phyloP scores from a whole-genome alignment of 2,113 vertebrate species.

The Hippocampus guttulatus region DNA sequence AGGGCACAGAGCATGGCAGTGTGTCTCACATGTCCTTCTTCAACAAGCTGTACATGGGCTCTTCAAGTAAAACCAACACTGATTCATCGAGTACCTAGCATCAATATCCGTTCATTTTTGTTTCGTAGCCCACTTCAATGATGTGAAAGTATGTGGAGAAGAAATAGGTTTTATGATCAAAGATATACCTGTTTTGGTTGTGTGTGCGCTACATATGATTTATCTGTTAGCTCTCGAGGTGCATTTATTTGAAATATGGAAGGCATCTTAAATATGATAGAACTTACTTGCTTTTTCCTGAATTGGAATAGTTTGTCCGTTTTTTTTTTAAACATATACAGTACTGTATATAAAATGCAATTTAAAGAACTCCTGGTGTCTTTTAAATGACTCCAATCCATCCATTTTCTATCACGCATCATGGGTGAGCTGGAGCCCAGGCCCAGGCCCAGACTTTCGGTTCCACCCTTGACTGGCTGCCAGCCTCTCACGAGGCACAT shows the following conservation, averaged over 20 bases:
- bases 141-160: not conserved
- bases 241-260: not conserved
- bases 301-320: not conserved
- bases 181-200: not conserved
- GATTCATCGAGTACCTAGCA: not conserved
- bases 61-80: accelerated
- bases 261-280: too few relatives aligned
- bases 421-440: too few relatives aligned
- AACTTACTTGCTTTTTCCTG: not conserved
- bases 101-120: not conserved
- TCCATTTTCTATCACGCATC: not conserved
- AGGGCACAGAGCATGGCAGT: conserved; percentile 38
- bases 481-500: too few relatives aligned
- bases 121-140: not conserved
- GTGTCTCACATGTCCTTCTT: conserved; percentile 36
- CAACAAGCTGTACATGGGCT: conserved; percentile 39
- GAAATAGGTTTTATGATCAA: not conserved
- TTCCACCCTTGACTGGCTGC: too few relatives aligned
- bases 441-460: too few relatives aligned
- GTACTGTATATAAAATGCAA: not conserved
- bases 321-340: not conserved
- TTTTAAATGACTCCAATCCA: not conserved
- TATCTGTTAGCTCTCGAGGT: not conserved
- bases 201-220: not conserved
- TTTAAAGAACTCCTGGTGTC: not conserved